Base-by-base conservation (phyloP, 37 sponge, comb jelly and placozoan genomes). In the Amphimedon queenslandica region DNA sequence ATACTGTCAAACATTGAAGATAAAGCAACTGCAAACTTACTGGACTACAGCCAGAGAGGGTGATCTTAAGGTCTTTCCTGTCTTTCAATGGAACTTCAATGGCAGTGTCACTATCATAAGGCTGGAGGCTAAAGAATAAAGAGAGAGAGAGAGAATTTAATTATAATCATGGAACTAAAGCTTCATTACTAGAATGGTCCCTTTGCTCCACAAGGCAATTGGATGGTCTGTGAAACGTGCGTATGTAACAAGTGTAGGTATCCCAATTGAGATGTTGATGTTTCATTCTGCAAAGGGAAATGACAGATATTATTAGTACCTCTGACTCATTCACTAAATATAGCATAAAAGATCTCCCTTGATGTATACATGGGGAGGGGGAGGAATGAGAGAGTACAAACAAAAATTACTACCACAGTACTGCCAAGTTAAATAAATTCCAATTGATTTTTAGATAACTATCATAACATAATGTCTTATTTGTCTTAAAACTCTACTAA, bases 191-290 rank as follows among this genome's bases (percentile, higher is more conserved):
- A 77, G 74, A 85, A 42, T 33, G 86, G 86, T 58, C 86, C 86
- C 51, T 79, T 33, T n/a, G 74, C 69, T 24, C 43, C 36, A 70
- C 86, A 85, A 31, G 86, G 86, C 0, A 85, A 67, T 34, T 74
- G 67, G 56, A 85, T 78, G 47, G 58, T 66, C 80, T 85, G 86
- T 27, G 70, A 60, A 10, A 74, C 86, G 2, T 67, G 51, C 27
- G 80, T 85, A 80, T 85, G 86, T 32, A 85, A 80, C n/a, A 78
- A 53, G 29, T 85, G 80, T 27, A 85, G 80, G 69, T 78, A 74
- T 39, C 51, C 70, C 35, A 85, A 31, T 57, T 85, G 86, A 29
- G 75, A 55, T 60, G 37, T 65, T 33, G 70, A 30, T 0, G 86
- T 85, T 37, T 42, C 18, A 56, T 85, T 85, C 36, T 67, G 29